These are phyloP conservation scores for Prionace glauca DNA, from an alignment of 2,797 vertebrate species.

Conservation along the genomic window DNA sequence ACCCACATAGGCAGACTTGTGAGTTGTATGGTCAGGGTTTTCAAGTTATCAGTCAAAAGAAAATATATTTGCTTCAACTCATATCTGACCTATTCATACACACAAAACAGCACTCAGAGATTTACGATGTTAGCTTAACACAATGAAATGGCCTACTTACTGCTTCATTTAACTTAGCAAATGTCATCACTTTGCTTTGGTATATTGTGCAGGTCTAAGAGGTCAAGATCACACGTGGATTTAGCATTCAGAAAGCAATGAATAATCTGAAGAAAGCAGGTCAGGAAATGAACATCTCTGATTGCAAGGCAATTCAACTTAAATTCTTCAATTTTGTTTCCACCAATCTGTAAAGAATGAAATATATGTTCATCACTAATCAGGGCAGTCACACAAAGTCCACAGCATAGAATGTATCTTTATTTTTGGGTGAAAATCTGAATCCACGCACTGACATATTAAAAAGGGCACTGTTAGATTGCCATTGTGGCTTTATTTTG, in stretches of 20 bases:
- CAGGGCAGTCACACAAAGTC: no score
- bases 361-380: neutral
- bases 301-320: neutral
- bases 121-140: neutral
- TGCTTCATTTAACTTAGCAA: neutral
- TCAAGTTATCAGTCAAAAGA: neutral
- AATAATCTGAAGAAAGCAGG: neutral
- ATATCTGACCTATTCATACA: neutral
- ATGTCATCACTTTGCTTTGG: neutral
- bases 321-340: neutral
- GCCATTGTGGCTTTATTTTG: neutral
- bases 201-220: neutral
- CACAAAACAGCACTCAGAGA: neutral
- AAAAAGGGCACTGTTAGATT: neutral
- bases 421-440: neutral
- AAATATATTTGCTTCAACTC: neutral
- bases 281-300: neutral
- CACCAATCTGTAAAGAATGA: neutral
- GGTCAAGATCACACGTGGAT: neutral
- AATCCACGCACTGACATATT: neutral
- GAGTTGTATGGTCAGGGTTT: neutral
- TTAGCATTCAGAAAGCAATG: neutral
- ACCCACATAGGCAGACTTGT: neutral
- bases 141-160: neutral
- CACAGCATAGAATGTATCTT: neutral